Evolutionary conservation across 2,888 invertebrate species (phyloP).

Genomic region (Agriopis leucophaearia): DNA sequence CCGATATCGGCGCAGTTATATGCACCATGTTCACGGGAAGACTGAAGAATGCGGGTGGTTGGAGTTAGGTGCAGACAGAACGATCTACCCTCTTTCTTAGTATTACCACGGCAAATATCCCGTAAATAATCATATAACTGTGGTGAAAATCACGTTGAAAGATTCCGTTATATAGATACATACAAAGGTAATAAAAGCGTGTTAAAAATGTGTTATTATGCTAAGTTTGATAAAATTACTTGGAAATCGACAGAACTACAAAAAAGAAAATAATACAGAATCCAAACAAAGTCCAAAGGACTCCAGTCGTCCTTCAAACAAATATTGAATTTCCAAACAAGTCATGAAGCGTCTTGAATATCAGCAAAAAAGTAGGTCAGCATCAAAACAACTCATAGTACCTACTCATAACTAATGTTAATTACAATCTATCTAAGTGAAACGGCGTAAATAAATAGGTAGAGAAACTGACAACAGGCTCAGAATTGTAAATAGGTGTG

Average conservation of each 20-base stretch:
- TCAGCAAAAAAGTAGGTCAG: constrained; percentile 19
- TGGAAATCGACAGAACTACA: neutral
- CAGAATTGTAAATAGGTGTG: constrained; percentile 3
- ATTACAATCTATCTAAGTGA: constrained; percentile 2
- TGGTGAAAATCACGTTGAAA: too few relatives aligned
- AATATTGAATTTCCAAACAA: constrained; percentile 20
- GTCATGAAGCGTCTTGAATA: constrained; percentile 16
- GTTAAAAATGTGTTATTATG: neutral
- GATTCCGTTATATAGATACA: too few relatives aligned
- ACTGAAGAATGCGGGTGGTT: too few relatives aligned
- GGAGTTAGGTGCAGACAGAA: too few relatives aligned
- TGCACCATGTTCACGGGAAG: too few relatives aligned
- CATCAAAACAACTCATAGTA: constrained; percentile 25
- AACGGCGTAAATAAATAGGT: constrained; percentile 1
- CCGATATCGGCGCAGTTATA: too few relatives aligned
- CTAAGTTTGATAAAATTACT: neutral
- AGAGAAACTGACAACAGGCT: neutral
- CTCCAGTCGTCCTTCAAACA: constrained; percentile 14
- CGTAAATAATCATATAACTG: too few relatives aligned
- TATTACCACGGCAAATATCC: too few relatives aligned
- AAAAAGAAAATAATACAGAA: constrained; percentile 6
- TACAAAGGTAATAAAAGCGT: too few relatives aligned
- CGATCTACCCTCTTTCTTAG: too few relatives aligned
- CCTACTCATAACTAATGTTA: constrained; percentile 4
- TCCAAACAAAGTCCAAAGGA: constrained; percentile 3